phyloP scores from a whole-genome alignment of 2,797 vertebrate species.

The Enteromius trimaculatus region DNA sequence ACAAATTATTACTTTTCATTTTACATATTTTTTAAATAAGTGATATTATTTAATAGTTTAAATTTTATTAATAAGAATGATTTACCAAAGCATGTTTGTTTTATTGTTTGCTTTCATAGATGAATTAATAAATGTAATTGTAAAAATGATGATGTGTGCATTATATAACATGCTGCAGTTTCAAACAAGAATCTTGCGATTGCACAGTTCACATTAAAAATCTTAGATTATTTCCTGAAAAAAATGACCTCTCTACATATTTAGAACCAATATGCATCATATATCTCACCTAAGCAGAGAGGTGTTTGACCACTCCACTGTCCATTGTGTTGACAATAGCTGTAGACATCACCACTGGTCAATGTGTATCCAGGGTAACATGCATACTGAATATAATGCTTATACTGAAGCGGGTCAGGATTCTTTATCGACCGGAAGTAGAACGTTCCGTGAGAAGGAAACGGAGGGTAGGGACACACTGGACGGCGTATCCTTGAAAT shows the following conservation, averaged over 20 bases:
- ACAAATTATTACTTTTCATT: background rate
- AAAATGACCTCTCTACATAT: background rate
- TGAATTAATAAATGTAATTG: background rate
- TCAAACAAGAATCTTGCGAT: background rate
- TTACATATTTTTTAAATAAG: background rate
- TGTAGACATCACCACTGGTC: conserved; percentile 71
- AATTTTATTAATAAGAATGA: too few relatives aligned
- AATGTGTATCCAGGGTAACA: conserved; percentile 76
- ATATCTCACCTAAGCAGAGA: conserved; percentile 71
- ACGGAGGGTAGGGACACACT: conserved; percentile 71
- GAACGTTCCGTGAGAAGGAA: conserved; percentile 74
- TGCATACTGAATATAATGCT: conserved; percentile 73
- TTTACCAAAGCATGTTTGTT: background rate
- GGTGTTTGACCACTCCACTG: conserved; percentile 75
- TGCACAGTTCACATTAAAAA: background rate
- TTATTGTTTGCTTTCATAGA: background rate
- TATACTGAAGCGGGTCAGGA: conserved; percentile 66
- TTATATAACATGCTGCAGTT: background rate
- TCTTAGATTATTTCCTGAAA: background rate
- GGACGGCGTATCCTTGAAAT: conserved; percentile 53
- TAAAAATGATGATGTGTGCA: background rate
- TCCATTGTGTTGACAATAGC: conserved; percentile 72
- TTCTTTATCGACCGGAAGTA: conserved; percentile 70
- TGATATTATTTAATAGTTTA: background rate
- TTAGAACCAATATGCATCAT: background rate